Evolutionary conservation across 2,888 invertebrate genomes (phyloP).

Genomic region (Subacronicta megacephala): DNA sequence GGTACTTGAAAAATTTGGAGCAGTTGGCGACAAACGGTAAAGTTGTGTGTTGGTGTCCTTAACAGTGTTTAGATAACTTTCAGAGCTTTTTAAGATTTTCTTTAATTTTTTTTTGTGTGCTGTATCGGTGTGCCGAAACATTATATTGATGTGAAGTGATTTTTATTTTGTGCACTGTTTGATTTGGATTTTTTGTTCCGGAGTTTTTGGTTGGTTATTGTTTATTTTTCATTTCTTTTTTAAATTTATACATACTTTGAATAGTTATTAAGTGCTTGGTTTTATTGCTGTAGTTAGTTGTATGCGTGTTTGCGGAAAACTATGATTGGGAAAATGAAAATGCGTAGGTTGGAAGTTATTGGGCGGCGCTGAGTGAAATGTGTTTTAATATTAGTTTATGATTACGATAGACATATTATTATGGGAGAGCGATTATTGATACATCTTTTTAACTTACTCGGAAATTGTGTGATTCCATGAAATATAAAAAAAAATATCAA

Average conservation of each 20-base stretch:
- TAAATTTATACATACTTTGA: conserved; percentile 40
- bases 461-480: conserved; percentile 2
- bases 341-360: conserved; percentile 39
- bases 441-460: conserved; percentile 17
- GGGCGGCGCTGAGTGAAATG: conserved; percentile 33
- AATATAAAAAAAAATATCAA: too few relatives aligned
- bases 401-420: conserved; percentile 47
- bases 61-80: conserved; percentile 81
- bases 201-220: conserved; percentile 86
- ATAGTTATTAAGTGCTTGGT: conserved; percentile 48
- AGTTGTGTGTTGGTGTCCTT: conserved; percentile 83
- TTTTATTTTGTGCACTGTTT: conserved; percentile 86
- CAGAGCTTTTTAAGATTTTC: conserved; percentile 78
- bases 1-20: conserved; percentile 72
- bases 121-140: conserved; percentile 78
- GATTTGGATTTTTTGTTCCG: conserved; percentile 87
- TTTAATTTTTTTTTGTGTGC: conserved; percentile 77
- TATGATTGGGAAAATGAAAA: conserved; percentile 38
- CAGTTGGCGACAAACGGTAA: conserved; percentile 87
- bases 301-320: conserved; percentile 35
- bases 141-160: conserved; percentile 85
- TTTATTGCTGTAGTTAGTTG: conserved; percentile 35
- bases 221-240: conserved; percentile 65
- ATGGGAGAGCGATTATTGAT: conserved; percentile 29
- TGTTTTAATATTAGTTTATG: conserved; percentile 40